Base-by-base conservation (phyloP, 2,797 vertebrate species). In the Sebastes hubbsi region DNA sequence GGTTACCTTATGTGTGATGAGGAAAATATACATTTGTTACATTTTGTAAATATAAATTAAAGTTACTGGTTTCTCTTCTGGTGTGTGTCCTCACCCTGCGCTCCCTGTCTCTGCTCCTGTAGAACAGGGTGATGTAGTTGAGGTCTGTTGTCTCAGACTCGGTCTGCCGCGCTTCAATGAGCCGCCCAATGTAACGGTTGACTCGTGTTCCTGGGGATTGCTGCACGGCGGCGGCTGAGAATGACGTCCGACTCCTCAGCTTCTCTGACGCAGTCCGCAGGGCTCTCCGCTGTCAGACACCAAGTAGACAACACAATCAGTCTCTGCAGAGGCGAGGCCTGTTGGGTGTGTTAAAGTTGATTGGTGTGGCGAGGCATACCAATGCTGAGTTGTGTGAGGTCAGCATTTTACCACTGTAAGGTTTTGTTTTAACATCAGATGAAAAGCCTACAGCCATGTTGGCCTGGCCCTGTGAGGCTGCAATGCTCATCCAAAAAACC, bases 241-340 rank as follows among this genome's bases (percentile, higher is more conserved):
- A 98, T 18, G 98, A 99, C 0, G 97, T 97, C 76, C 97, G 97
- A 84, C 96, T 98, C 89, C 97, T 95, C 93, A 98, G 94, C 93
- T 99, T 99, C 91, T 99, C 98, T 1, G 98, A 97, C 12, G 98
- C 96, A 4, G 97, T 99, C 78, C 98, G 95, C 93, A 99, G 82
- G 3, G 98, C 98, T 85, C 98, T 92, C 77, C 98, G 96, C 98
- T 99, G 95, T 86, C 32, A 61, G 66, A 36, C 24, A 11, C 4
- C 63, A 55, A 30, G 46, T 49, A 76, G 49, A 83, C 68, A 80
- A 67, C 46, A 82, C 58, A 80, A 70, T 86, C 70, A 87, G 61
- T 67, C 52, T 69, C 61, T 32, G 69, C 75, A 72, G 32, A 67
- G 68, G 18, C 4, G 12, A 24, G 1, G 46, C 63, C 70, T 66